Evolutionary conservation across 2,797 vertebrate species (phyloP), one percentile per base, ranked within the genome.

Genomic region (Ateles fusciceps): DNA sequence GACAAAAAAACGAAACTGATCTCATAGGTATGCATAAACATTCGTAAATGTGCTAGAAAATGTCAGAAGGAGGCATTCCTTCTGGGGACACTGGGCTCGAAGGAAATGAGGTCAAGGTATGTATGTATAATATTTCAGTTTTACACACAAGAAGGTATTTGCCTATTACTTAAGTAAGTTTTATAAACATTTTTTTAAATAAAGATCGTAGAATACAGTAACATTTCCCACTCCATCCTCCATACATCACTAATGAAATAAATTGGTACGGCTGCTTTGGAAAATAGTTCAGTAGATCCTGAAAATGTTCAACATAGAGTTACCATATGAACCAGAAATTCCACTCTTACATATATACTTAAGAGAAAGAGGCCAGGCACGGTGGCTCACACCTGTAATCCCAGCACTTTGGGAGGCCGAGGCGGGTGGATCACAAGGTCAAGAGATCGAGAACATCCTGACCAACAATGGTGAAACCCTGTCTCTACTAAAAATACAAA

Each of bases 21-120:
- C 28, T 80, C 72, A 80, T 42, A 79, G 39, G 28, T 64, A 91
- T 30, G 90, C 14, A 87, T 9, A 89, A 28, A 74, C 52, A 94
- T 64, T 92, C 39, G 64, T 87, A 92, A 97, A 50, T 61, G 22
- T 11, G 95, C n/a, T 86, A 94, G 50, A 83, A 92, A 96, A 87
- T 92, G 55, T 85, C 89, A 90, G 7, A 89, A 79, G 64, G 84
- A 92, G n/a, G 48, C 26, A 75, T 24, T 97, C 6, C 8, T 42
- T 84, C n/a, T 28, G 12, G 44, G 33, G n/a, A 71, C 48, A 74
- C 17, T 57, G n/a, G 71, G 44, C 36, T 91, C 61, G 36, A 42
- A 76, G 71, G 36, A 48, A n/a, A 72, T 72, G 9, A 61, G 42
- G 19, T 79, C 84, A 94, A 91, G 48, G 78, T 55, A 72, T 26